Conservation (phyloP, 2,797 vertebrate species). For the Hydrocynus forskahlii region DNA sequence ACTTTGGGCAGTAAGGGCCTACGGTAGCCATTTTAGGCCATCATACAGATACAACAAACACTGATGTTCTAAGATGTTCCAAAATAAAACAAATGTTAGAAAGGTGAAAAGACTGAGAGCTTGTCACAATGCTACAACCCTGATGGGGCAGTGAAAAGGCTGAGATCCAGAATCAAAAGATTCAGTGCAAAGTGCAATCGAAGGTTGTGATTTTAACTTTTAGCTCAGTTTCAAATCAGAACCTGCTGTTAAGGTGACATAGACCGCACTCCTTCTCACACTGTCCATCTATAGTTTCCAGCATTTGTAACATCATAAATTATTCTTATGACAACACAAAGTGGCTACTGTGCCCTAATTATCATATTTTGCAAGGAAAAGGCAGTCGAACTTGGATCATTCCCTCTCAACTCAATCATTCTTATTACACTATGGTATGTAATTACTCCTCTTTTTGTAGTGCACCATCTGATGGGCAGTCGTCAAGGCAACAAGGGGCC, state of each 20-base stretch:
- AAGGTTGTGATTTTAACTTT: conserved; percentile 53
- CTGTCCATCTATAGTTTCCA: conserved; percentile 60
- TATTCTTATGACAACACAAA: conserved; percentile 62
- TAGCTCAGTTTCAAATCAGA: conserved; percentile 55
- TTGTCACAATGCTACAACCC: conserved; percentile 59
- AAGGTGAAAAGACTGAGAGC: conserved; percentile 53
- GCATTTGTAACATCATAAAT: conserved; percentile 63
- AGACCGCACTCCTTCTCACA: conserved; percentile 56
- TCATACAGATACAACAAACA: conserved; percentile 47
- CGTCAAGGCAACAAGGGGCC: conserved; percentile 84
- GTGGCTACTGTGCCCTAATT: conserved; percentile 64
- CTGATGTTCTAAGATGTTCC: conserved; percentile 37
- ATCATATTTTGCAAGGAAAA: conserved; percentile 75
- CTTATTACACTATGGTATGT: conserved; percentile 66
- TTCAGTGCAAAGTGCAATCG: conserved; percentile 56
- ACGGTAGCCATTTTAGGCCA: conserved; percentile 54
- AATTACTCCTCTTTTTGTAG: conserved; percentile 88
- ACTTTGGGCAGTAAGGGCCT: conserved; percentile 49
- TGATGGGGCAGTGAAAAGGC: conserved; percentile 60
- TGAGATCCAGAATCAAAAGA: conserved; percentile 52
- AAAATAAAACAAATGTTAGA: conserved; percentile 47
- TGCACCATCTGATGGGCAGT: conserved; percentile 85
- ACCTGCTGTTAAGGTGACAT: conserved; percentile 55
- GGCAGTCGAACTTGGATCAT: conserved; percentile 84
- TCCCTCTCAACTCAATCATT: conserved; percentile 68